Evolutionary conservation across 2,797 vertebrate genomes (phyloP), one percentile per base, ranked within the genome.

Genomic region (Cephalopachus bancanus): DNA sequence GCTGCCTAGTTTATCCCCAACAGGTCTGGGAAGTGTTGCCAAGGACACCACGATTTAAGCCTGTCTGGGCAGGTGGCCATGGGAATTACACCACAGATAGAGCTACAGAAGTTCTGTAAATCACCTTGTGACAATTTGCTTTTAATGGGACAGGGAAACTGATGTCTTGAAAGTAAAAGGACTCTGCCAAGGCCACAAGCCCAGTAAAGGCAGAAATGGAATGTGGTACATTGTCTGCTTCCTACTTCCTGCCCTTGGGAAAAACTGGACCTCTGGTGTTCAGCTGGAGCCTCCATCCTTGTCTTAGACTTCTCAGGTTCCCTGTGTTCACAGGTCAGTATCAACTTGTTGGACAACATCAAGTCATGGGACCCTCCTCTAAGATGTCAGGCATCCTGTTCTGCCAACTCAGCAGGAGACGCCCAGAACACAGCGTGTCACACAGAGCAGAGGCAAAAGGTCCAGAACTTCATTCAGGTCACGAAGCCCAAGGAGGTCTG

Each of bases 11-110:
- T 12, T 33, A 16, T 26, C 6, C 67, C 67, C 59, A 0, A 0
- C 5, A n/a, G 60, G 20, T 20, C 17, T 53, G 49, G 44, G 19
- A 0, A 0, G 15, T n/a, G 28, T 28, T 24, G 26, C 17, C 0
- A 0, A 94, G 72, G 62, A 86, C 37, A 51, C 19, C 62, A 3
- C 20, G 30, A n/a, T 49, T 53, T 64, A 78, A 12, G 55, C 22
- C 10, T 69, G 37, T 44, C 28, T 51, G 60, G 28, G n/a, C 60
- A 88, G 12, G n/a, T 53, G 26, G 55, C n/a, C 0, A 0, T 55
- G 76, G 44, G 30, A 55, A 53, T n/a, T 10, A 24, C 24, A 59
- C 55, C 79, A 4, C 1, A 60, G 60, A 37, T 15, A 22, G 33
- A 74, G 30, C 33, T 75, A 4, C 71, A 84, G 30, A 83, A 4